Evolutionary conservation across 2,113 vertebrate genomes (phyloP).

Genomic region (Lepisosteus osseus): DNA sequence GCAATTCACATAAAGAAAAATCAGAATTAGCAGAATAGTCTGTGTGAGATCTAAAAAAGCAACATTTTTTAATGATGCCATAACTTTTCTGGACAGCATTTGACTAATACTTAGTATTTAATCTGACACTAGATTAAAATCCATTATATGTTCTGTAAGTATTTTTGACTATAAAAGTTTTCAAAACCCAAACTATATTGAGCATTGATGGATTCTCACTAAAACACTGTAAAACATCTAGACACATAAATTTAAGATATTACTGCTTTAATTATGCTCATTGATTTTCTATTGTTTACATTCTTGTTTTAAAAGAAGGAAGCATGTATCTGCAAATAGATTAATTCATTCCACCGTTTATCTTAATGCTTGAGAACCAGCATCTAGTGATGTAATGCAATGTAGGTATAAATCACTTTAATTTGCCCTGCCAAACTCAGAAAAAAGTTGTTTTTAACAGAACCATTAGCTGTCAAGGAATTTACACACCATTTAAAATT

Average conservation of each 20-base stretch:
- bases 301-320: slow-evolving; percentile 8
- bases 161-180: too few species aligned
- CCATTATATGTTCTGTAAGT: too few species aligned
- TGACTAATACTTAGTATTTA: too few species aligned
- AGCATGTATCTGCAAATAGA: slow-evolving; percentile 27
- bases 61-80: too few species aligned
- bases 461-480: slow-evolving; percentile 24
- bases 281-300: slow-evolving; percentile 27
- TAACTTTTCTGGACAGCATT: too few species aligned
- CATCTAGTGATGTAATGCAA: slow-evolving; percentile 37
- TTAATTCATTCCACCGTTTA: slow-evolving; percentile 43
- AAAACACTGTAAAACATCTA: neutral
- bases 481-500: neutral
- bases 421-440: slow-evolving; percentile 37
- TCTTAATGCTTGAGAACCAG: slow-evolving; percentile 18
- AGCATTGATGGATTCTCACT: too few species aligned
- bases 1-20: too few species aligned
- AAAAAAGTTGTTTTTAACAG: slow-evolving; percentile 33
- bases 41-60: too few species aligned
- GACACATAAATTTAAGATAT: neutral
- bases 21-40: too few species aligned
- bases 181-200: too few species aligned
- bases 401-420: slow-evolving; percentile 48
- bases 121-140: too few species aligned
- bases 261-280: slow-evolving; percentile 29